A percentile compares a stretch with the other conserved stretches of the same genome.
Conservation (phyloP, 2,113 vertebrate species). For the Pipa parva region DNA sequence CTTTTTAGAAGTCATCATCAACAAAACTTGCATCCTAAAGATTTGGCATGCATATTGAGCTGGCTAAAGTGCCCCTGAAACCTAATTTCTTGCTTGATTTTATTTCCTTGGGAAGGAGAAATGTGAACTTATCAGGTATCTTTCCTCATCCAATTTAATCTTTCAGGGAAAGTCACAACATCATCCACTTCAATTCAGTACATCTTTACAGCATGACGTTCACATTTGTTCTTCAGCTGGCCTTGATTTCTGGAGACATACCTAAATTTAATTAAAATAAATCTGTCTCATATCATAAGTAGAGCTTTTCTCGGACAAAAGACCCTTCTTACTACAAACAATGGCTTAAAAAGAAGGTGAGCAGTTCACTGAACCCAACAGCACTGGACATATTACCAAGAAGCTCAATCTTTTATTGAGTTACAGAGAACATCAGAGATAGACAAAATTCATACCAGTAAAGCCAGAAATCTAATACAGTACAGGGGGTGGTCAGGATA, state of each 20-base stretch:
- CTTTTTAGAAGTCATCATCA: conserved; percentile 13
- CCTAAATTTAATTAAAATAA: conserved; percentile 40
- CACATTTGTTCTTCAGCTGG: conserved; percentile 31
- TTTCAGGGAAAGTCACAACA: conserved; percentile 48
- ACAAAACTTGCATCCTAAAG: not conserved
- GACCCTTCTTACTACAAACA: conserved; percentile 14
- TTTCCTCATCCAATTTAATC: conserved; percentile 48
- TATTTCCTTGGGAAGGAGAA: conserved; percentile 50
- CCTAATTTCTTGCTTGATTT: conserved; percentile 44
- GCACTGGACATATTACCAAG: not conserved
- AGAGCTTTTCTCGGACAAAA: conserved; percentile 28
- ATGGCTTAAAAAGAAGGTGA: conserved; percentile 1
- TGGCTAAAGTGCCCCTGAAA: not conserved
- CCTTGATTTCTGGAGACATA: conserved; percentile 35
- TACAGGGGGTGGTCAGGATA: too few species aligned
- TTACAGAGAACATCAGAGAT: not conserved
- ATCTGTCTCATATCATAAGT: conserved; percentile 38
- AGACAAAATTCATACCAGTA: too few species aligned
- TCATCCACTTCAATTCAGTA: conserved; percentile 50
- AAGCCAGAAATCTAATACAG: not conserved
- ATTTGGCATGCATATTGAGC: conserved; percentile 32
- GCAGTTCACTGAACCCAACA: not conserved
- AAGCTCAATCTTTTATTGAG: not conserved
- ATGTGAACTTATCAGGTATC: conserved; percentile 46
- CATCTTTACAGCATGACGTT: conserved; percentile 41